These are phyloP conservation scores for Pseudochaenichthys georgianus DNA, from an alignment of 2,797 vertebrate species.

Conservation along the genomic window DNA sequence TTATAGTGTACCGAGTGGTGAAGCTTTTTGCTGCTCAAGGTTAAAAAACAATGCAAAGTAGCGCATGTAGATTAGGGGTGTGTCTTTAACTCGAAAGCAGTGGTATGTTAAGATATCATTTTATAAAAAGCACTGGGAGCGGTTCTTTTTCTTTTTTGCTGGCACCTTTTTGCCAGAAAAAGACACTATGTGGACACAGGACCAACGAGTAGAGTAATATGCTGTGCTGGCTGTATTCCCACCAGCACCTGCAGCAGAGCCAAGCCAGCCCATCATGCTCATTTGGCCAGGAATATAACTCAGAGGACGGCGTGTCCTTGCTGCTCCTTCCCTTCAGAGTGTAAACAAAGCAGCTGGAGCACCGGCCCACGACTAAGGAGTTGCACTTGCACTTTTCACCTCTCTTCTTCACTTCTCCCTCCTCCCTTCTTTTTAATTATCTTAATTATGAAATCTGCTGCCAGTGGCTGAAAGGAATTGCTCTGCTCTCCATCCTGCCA, in stretches of 20 bases:
- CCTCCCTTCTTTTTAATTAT: slow-evolving; percentile 71
- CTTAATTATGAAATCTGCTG: slow-evolving; percentile 78
- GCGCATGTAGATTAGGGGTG: no score
- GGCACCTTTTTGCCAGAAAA: no score
- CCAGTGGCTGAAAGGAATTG: slow-evolving; percentile 69
- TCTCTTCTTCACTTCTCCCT: slow-evolving; percentile 14
- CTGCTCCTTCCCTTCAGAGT: slow-evolving; percentile 47
- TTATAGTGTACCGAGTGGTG: no score
- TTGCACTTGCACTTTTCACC: slow-evolving; percentile 39
- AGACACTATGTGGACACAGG: no score
- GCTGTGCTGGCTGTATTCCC: slow-evolving; percentile 31
- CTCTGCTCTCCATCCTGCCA: slow-evolving; percentile 63
- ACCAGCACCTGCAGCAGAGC: slow-evolving; percentile 62
- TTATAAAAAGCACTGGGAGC: no score
- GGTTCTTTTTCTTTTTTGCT: no score
- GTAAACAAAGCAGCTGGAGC: slow-evolving; percentile 66
- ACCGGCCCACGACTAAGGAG: slow-evolving; percentile 34
- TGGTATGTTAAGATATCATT: no score
- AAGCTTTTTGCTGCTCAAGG: no score
- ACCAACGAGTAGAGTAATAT: slow-evolving; percentile 19
- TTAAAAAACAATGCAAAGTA: no score
- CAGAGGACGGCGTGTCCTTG: slow-evolving; percentile 67
- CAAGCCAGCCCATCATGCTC: slow-evolving; percentile 46
- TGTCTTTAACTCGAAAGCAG: no score
- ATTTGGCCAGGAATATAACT: slow-evolving; percentile 49